A percentile compares a stretch with the other conserved stretches of the same genome.
These are phyloP conservation scores for Poeciliopsis gracilis DNA, from an alignment of 2,797 vertebrate genomes.

Conservation along the genomic window DNA sequence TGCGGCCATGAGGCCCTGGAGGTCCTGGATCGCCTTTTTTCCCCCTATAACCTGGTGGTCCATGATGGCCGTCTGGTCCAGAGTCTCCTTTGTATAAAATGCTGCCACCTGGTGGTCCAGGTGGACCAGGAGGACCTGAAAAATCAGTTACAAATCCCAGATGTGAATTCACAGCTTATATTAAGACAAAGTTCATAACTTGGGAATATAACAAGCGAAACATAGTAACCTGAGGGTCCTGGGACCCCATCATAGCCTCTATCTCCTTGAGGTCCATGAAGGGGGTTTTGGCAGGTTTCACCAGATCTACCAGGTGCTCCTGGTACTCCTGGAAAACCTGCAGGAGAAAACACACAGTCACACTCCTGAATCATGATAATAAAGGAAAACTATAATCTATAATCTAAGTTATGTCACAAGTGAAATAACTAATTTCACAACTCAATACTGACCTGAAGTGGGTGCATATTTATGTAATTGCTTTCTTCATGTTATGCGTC, in stretches of 20 bases:
- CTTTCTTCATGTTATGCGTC: too few species aligned
- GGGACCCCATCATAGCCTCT: slow-evolving; percentile 50
- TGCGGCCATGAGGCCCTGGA: slow-evolving; percentile 22
- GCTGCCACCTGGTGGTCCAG: slow-evolving; percentile 32
- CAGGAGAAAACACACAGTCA: slow-evolving; percentile 4
- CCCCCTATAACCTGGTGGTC: slow-evolving; percentile 54
- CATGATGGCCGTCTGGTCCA: slow-evolving; percentile 53
- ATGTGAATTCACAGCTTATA: not conserved
- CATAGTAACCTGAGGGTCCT: slow-evolving; percentile 53
- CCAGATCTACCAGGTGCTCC: slow-evolving; percentile 54
- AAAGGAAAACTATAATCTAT: not conserved
- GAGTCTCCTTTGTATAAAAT: slow-evolving; percentile 46
- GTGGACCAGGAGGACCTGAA: slow-evolving; percentile 55
- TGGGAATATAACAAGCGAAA: not conserved
- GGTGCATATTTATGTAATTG: too few species aligned
- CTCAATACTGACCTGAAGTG: too few species aligned
- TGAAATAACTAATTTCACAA: not conserved
- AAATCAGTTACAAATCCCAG: not conserved
- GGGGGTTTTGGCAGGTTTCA: not conserved
- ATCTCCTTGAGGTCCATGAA: slow-evolving; percentile 41
- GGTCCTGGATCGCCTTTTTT: slow-evolving; percentile 48
- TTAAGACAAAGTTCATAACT: not conserved
- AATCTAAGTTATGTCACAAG: not conserved
- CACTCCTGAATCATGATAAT: not conserved
- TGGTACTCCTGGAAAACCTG: slow-evolving; percentile 51